phyloP scores from a whole-genome alignment of 2,888 invertebrate species.

The Allygus modestus region DNA sequence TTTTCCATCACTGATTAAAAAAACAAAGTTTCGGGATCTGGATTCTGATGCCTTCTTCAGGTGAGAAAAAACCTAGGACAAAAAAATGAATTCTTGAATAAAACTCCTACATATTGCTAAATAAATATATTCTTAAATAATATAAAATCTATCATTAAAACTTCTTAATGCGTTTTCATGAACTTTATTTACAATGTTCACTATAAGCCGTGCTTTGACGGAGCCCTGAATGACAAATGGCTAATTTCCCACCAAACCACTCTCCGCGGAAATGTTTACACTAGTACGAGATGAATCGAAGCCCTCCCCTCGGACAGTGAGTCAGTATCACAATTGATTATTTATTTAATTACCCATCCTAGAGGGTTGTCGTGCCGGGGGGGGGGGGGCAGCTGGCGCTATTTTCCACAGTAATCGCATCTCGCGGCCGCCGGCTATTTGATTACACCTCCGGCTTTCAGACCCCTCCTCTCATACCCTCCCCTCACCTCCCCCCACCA shows the following conservation, averaged over 20 bases:
- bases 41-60: too few species aligned
- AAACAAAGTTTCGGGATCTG: too few species aligned
- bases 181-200: too few species aligned
- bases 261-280: conserved; percentile 24
- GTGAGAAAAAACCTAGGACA: too few species aligned
- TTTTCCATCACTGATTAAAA: too few species aligned
- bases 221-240: conserved; percentile 10
- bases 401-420: conserved; percentile 43
- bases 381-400: conserved; percentile 42
- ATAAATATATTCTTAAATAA: too few species aligned
- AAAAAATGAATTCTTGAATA: too few species aligned
- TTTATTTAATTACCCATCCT: conserved; percentile 46
- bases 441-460: conserved; percentile 48
- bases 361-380: background rate
- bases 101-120: too few species aligned
- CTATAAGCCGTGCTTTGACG: too few species aligned
- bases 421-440: conserved; percentile 45
- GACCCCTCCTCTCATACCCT: background rate
- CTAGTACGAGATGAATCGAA: background rate
- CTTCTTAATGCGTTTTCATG: too few species aligned
- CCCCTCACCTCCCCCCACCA: background rate
- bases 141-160: too few species aligned
- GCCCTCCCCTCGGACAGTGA: conserved; percentile 21
- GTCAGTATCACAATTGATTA: conserved; percentile 49
- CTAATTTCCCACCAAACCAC: background rate